phyloP scores from a whole-genome alignment of 2,888 invertebrate species.

The Sarcophaga carnaria region DNA sequence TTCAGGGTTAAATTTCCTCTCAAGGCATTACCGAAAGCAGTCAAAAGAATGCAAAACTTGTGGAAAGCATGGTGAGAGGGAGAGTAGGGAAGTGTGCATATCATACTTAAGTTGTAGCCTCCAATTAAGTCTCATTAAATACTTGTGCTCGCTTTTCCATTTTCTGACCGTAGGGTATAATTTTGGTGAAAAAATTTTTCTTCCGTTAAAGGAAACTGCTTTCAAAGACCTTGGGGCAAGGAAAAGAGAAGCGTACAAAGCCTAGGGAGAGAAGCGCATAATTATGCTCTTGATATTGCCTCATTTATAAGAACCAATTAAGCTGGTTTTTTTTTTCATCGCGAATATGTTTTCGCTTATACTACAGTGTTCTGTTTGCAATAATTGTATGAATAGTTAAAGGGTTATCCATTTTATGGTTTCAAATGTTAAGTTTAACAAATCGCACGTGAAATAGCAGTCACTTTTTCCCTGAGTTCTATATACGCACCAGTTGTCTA shows the following conservation, averaged over 20 bases:
- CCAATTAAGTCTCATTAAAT: conserved; percentile 36
- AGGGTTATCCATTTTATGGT: too few relatives aligned
- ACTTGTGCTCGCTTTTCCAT: background rate
- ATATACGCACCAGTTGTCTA: too few relatives aligned
- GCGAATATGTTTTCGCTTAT: background rate
- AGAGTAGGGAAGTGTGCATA: background rate
- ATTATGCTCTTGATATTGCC: background rate
- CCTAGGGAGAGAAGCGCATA: background rate
- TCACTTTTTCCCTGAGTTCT: too few relatives aligned
- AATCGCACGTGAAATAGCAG: too few relatives aligned
- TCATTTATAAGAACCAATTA: background rate
- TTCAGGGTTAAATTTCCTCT: background rate
- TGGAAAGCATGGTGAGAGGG: background rate
- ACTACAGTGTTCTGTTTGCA: background rate
- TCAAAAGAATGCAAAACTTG: too few relatives aligned
- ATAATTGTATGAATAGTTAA: too few relatives aligned
- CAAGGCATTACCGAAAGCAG: too few relatives aligned
- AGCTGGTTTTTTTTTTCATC: background rate
- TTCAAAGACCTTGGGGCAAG: background rate
- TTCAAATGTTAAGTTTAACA: too few relatives aligned
- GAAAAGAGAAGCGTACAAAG: background rate
- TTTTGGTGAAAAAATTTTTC: background rate
- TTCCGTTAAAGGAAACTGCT: background rate
- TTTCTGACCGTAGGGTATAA: background rate
- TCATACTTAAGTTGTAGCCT: background rate